Conservation (phyloP, 2,888 invertebrate species). For the Drosophila leonis region DNA sequence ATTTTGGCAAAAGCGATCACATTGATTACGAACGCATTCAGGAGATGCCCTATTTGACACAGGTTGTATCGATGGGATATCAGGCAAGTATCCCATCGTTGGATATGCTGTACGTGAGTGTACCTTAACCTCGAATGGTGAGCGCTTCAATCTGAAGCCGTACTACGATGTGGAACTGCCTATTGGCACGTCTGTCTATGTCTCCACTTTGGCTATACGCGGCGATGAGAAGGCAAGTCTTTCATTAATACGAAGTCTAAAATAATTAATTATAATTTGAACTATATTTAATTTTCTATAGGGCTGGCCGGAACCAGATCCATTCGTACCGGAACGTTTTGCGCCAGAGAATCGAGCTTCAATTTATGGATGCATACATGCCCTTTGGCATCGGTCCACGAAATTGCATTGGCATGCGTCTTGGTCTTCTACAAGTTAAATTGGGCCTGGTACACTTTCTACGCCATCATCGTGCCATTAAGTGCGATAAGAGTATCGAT, state of each 20-base stretch:
- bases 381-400: constrained; percentile 79
- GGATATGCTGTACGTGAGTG: constrained; percentile 70
- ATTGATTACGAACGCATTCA: constrained; percentile 84
- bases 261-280: not conserved
- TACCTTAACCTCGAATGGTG: constrained; percentile 48
- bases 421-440: constrained; percentile 74
- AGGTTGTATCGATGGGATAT: constrained; percentile 81
- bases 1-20: constrained; percentile 59
- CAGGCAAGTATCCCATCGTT: constrained; percentile 80
- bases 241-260: not conserved
- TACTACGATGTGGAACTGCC: constrained; percentile 66
- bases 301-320: constrained; percentile 76
- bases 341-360: constrained; percentile 63
- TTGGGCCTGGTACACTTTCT: constrained; percentile 75
- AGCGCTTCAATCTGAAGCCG: constrained; percentile 71
- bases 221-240: constrained; percentile 69
- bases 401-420: constrained; percentile 80
- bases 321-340: constrained; percentile 78
- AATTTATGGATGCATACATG: constrained; percentile 72
- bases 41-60: constrained; percentile 85
- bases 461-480: constrained; percentile 64
- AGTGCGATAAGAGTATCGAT: constrained; percentile 52
- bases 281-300: constrained; percentile 9
- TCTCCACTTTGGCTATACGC: constrained; percentile 72
- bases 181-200: constrained; percentile 68